Evolutionary conservation across 2,888 invertebrate species (phyloP).

Genomic region (Tiliacea citrago): DNA sequence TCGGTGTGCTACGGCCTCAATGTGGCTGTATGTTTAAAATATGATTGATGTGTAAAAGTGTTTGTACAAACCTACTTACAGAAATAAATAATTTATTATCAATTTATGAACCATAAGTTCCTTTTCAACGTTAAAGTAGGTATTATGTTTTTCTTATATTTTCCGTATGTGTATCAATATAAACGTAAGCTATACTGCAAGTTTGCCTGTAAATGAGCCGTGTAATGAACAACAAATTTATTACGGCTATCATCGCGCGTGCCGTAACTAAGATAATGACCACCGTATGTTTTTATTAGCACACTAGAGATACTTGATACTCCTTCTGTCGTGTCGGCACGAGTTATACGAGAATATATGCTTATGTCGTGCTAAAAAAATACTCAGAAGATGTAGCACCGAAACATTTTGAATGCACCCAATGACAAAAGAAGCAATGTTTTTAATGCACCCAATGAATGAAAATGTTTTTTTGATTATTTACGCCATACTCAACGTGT

Average conservation of each 20-base stretch:
- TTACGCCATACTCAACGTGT: no score
- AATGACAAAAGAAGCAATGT: no score
- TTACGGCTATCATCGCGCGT: slow-evolving; percentile 16
- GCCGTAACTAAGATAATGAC: slow-evolving; percentile 19
- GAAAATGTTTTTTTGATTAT: no score
- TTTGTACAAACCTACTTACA: no score
- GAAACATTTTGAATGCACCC: not conserved
- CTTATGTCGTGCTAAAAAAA: not conserved
- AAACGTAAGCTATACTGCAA: not conserved
- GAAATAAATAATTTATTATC: no score
- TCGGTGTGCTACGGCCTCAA: no score
- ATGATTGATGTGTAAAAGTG: no score
- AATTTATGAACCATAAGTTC: not conserved
- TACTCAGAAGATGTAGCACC: not conserved
- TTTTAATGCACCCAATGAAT: no score
- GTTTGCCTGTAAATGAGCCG: not conserved
- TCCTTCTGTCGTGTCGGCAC: not conserved
- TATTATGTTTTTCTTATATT: not conserved
- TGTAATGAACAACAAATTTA: slow-evolving; percentile 25
- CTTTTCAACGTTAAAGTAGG: not conserved
- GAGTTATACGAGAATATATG: not conserved
- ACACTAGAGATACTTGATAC: slow-evolving; percentile 2
- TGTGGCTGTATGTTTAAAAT: no score
- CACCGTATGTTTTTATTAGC: slow-evolving; percentile 25
- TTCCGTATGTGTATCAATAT: not conserved